These are phyloP conservation scores for Gymnorhina tibicen DNA, from an alignment of 2,113 vertebrate genomes.

Conservation along the genomic window DNA sequence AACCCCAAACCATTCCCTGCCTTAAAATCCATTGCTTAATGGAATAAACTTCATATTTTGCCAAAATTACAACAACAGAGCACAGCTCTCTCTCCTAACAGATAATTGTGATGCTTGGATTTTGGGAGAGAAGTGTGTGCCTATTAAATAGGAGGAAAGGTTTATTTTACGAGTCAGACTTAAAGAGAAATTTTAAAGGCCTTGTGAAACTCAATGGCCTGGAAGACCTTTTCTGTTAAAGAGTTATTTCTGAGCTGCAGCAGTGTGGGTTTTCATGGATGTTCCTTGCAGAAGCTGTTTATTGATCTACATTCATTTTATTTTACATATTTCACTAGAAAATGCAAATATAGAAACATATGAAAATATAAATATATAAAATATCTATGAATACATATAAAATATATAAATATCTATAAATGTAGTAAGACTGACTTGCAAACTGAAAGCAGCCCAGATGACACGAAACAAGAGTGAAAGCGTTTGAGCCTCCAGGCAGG, in stretches of 20 bases:
- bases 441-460: not conserved
- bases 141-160: not conserved
- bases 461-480: not conserved
- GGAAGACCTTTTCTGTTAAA: not conserved
- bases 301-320: accelerated
- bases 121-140: not conserved
- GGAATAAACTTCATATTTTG: not conserved
- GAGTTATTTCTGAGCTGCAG: not conserved
- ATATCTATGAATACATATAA: not conserved
- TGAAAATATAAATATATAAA: not conserved
- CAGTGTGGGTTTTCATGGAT: no score
- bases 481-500: not conserved
- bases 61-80: not conserved
- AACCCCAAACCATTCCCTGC: not conserved
- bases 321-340: not conserved
- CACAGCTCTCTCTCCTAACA: not conserved
- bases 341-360: not conserved
- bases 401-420: not conserved
- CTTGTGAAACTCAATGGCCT: not conserved
- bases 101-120: not conserved
- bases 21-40: not conserved
- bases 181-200: not conserved
- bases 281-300: not conserved
- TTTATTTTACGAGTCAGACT: not conserved
- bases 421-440: not conserved